phyloP scores from a whole-genome alignment of 2,888 invertebrate species.

The Lobophora halterata region DNA sequence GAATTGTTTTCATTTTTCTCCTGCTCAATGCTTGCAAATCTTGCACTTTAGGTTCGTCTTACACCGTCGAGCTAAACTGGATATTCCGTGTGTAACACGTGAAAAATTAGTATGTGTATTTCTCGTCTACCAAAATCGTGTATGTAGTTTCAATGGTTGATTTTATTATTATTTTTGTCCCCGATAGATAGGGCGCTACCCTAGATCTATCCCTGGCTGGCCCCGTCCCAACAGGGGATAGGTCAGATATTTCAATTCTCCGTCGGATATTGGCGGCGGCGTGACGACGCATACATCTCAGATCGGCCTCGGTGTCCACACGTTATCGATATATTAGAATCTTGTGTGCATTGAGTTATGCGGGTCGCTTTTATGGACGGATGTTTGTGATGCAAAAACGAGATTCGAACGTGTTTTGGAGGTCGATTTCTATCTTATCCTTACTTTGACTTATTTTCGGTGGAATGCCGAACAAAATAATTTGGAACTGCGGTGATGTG shows the following conservation, averaged over 20 bases:
- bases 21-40: too few relatives aligned
- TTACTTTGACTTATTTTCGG: constrained; percentile 11
- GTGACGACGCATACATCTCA: constrained; percentile 76
- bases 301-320: constrained; percentile 51
- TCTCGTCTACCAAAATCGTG: too few relatives aligned
- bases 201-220: constrained; percentile 8
- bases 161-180: too few relatives aligned
- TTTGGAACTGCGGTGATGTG: too few relatives aligned
- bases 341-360: constrained; percentile 60
- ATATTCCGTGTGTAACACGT: too few relatives aligned
- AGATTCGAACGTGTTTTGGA: constrained; percentile 29
- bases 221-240: constrained; percentile 35
- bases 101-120: too few relatives aligned
- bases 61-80: too few relatives aligned
- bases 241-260: constrained; percentile 80
- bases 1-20: too few relatives aligned
- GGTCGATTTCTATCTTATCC: constrained; percentile 18
- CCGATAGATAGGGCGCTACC: too few relatives aligned
- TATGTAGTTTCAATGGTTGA: too few relatives aligned
- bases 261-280: constrained; percentile 75
- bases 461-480: too few relatives aligned
- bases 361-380: constrained; percentile 46
- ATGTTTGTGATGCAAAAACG: constrained; percentile 39
- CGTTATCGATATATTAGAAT: constrained; percentile 74
- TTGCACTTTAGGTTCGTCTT: too few relatives aligned